Base-by-base conservation (phyloP, 2,797 vertebrate genomes). In the Gymnothorax javanicus region DNA sequence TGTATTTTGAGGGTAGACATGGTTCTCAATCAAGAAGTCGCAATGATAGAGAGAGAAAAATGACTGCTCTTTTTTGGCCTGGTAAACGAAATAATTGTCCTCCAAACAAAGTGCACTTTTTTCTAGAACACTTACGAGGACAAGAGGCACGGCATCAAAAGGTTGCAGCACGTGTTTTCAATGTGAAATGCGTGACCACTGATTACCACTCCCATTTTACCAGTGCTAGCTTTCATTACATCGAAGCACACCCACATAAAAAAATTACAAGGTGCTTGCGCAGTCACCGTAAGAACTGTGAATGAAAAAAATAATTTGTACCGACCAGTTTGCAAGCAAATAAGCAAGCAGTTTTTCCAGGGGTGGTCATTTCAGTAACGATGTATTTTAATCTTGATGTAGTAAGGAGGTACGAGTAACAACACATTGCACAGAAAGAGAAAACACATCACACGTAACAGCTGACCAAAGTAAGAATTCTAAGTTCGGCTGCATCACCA, bases 221-320 rank as follows among this genome's bases (percentile, higher is more conserved):
- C 33, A 43, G 33, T 1, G 2, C 92, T 81, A 54, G 83, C 86
- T 90, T 90, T 89, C 11, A 92, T 86, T 25, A 13, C 82, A 85
- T 86, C 88, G 6, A 67, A 6, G 9, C 4, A n/a, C 4, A 67
- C 4, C 23, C 3, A 67, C 2, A 27, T 27, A 71, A 75, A 43
- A 75, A 11, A 93, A 90, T 91, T 92, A 90, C 88, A 88, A 90
- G 89, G 90, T 56, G 17, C 90, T 87, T 82, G 50, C 27, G 89
- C 83, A 90, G 86, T 83, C 57, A 84, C 83, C 87, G 86, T 90
- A 90, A 85, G 67, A 87, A 81, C 60, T 87, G 60, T 71, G 25
- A 86, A 71, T 89, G 86, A 91, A 91, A 91, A 84, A 90, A 88
- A 85, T 4, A 11, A 81, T 50, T 84, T 90, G 84, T 89, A 15